A percentile compares a stretch with the other conserved stretches of the same genome.
These are phyloP conservation scores for Chaetodon trifascialis DNA, from an alignment of 2,113 vertebrate genomes.

Conservation along the genomic window DNA sequence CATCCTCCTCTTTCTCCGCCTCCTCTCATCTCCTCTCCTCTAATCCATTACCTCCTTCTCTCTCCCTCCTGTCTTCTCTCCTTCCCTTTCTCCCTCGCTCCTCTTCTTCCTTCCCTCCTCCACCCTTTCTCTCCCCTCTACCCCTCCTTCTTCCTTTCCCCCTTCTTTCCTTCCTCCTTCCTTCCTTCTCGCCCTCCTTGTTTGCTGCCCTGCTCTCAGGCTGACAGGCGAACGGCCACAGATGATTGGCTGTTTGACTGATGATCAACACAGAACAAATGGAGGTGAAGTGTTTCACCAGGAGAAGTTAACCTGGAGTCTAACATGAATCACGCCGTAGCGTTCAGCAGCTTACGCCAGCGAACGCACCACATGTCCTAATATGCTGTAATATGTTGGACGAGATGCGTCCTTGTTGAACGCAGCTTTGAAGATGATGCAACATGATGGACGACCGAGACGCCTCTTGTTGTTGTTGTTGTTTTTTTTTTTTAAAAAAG, in stretches of 20 bases:
- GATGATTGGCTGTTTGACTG: background rate
- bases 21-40: too few species aligned
- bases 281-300: slow-evolving; percentile 18
- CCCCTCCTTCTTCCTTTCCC: too few species aligned
- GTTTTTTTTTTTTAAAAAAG: too few species aligned
- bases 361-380: slow-evolving; percentile 28
- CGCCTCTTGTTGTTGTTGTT: too few species aligned
- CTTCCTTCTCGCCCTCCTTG: background rate
- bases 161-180: background rate
- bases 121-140: too few species aligned
- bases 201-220: background rate
- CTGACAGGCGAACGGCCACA: too few species aligned
- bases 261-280: too few species aligned
- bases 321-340: slow-evolving; percentile 26
- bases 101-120: too few species aligned
- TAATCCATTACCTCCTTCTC: too few species aligned
- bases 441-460: slow-evolving; percentile 47
- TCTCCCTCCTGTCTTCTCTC: background rate
- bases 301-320: too few species aligned
- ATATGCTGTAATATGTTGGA: slow-evolving; percentile 40
- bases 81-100: too few species aligned
- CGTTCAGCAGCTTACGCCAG: slow-evolving; percentile 20
- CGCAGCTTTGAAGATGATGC: slow-evolving; percentile 68
- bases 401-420: slow-evolving; percentile 28
- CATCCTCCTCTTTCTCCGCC: too few species aligned